Base-by-base conservation (phyloP, 2,888 invertebrate species). In the Drosophila flavopinicola region DNA sequence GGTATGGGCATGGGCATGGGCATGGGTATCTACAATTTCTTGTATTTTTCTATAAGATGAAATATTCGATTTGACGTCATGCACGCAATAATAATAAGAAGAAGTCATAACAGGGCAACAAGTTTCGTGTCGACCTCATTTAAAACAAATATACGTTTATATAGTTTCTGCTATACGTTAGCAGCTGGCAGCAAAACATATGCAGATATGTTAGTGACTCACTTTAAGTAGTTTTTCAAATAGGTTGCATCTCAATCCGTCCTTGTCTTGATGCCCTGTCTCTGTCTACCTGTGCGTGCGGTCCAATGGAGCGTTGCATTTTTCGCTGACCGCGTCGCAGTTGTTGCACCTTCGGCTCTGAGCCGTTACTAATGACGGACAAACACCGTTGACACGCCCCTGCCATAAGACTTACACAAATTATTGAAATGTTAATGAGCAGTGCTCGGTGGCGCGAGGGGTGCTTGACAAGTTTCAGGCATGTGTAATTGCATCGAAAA, bases 291-390 rank as follows among this genome's bases (percentile, higher is more conserved):
- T 58, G 72, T 64, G 57, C 57, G 33, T 63, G 49, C 20, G 57
- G 32, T 45, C 24, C 75, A 71, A 52, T 77, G 42, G 48, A 65
- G 78, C 78, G 58, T 66, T 63, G 61, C 63, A 69, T 35, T 54
- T 69, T 48, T 53, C 67, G 23, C 48, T 68, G 72, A 59, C 63
- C 64, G 73, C 38, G 58, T 54, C 49, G 64, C 60, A 60, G 49
- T 58, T 51, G 66, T 64, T 63, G 76, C 79, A 67, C 63, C 84
- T 57, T 65, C 56, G 29, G 57, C 73, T 59, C 64, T 76, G 56
- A 69, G 69, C 70, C 75, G 60, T 75, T 53, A 82, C 77, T 82
- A 79, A 84, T 86, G 75, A 84, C 37, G 35, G 59, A 42, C 51
- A 78, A 79, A 83, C 59, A 84, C 38, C 29, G 52, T 23, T 56